Evolutionary conservation across 2,113 vertebrate species (phyloP).

Genomic region (Mirza zaza): DNA sequence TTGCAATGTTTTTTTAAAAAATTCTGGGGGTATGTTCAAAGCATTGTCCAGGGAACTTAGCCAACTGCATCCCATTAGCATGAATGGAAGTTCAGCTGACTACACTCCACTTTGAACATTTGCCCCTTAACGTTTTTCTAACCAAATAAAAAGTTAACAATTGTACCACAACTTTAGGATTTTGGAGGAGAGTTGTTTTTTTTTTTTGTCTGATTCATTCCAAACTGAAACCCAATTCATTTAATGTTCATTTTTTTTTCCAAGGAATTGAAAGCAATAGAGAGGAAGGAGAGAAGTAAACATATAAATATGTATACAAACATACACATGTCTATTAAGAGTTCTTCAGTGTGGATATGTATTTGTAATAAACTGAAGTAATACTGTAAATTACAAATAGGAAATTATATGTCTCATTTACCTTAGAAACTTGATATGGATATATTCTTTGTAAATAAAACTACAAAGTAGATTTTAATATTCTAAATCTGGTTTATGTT

Average conservation of each 20-base stretch:
- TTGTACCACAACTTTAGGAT: constrained; percentile 46
- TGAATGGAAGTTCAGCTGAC: constrained; percentile 35
- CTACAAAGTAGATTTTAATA: not conserved
- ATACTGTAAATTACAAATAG: not conserved
- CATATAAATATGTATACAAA: not conserved
- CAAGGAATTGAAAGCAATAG: constrained; percentile 26
- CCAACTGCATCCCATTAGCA: constrained; percentile 56
- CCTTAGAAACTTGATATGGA: not conserved
- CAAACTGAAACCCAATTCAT: constrained; percentile 43
- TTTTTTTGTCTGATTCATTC: not conserved
- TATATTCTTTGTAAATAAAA: constrained; percentile 30
- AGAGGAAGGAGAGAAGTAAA: not conserved
- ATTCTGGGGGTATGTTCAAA: constrained; percentile 57
- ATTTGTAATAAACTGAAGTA: not conserved
- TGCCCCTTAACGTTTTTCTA: constrained; percentile 47
- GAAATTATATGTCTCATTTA: constrained; percentile 1
- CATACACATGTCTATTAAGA: not conserved
- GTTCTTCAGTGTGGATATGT: not conserved
- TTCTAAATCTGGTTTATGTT: not conserved
- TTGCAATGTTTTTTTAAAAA: not conserved
- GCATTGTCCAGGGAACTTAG: constrained; percentile 48
- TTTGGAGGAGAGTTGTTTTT: not conserved
- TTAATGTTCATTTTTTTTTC: constrained; percentile 9
- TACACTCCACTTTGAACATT: constrained; percentile 50
- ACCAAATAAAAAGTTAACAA: constrained; percentile 57